Conservation (phyloP, 2,888 invertebrate genomes). For the Papilio protenor region DNA sequence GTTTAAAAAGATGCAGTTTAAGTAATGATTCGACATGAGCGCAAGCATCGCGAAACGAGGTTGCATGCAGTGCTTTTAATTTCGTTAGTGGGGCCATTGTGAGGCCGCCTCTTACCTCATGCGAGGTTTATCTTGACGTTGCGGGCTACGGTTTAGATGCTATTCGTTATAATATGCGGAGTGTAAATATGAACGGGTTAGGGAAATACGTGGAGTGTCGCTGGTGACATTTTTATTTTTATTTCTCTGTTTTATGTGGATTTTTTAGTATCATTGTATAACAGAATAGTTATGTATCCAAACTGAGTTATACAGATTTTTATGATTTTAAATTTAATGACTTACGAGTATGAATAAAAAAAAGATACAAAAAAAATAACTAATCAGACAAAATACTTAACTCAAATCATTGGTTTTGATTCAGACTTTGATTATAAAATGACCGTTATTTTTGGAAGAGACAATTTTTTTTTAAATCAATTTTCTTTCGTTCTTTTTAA, state of each 20-base stretch:
- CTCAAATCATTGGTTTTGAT: no score
- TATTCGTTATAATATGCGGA: constrained; percentile 44
- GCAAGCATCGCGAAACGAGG: constrained; percentile 55
- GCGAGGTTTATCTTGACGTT: constrained; percentile 49
- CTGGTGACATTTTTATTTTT: not conserved
- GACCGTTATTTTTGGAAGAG: not conserved
- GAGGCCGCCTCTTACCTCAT: constrained; percentile 46
- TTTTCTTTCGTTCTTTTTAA: not conserved
- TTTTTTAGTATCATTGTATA: not conserved
- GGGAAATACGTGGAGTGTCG: constrained; percentile 31
- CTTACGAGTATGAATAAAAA: not conserved
- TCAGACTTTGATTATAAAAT: no score
- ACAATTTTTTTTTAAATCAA: not conserved
- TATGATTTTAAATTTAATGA: not conserved
- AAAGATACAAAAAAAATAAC: no score
- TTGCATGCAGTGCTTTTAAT: constrained; percentile 61
- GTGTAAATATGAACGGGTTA: constrained; percentile 41
- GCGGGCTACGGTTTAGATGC: constrained; percentile 44
- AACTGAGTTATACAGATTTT: not conserved
- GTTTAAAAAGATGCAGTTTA: constrained; percentile 80
- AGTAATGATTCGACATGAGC: constrained; percentile 76
- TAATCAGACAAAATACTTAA: no score
- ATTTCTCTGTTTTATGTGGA: not conserved
- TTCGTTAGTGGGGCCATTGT: constrained; percentile 67
- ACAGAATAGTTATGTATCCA: not conserved